These are phyloP conservation scores for Bradysia coprophila DNA, from an alignment of 1,140 invertebrate genomes.

Conservation along the genomic window DNA sequence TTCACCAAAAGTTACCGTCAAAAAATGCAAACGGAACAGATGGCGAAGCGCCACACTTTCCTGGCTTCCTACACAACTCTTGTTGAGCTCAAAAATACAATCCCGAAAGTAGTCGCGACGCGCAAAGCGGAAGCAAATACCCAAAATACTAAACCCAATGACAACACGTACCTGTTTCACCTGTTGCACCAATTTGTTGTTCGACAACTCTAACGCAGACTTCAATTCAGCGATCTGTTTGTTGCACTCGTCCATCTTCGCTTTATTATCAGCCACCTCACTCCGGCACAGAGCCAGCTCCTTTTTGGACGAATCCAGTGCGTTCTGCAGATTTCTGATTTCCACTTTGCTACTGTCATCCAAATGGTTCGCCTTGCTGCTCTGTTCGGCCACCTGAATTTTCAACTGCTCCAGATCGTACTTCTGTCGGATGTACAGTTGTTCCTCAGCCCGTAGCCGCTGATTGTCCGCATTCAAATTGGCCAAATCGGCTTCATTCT, in stretches of 20 bases:
- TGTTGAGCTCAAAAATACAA: no score
- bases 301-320: conserved; percentile 11
- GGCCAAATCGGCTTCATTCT: conserved; percentile 6
- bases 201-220: not conserved
- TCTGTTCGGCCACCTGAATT: conserved; percentile 16
- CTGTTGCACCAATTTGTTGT: not conserved
- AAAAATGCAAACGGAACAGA: not conserved
- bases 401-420: conserved; percentile 10
- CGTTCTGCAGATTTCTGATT: conserved; percentile 14
- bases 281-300: conserved; percentile 10
- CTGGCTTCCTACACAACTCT: no score
- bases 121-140: no score
- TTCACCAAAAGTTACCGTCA: no score
- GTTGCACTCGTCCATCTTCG: not conserved
- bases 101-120: no score
- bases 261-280: conserved; percentile 3
- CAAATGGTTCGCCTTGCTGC: not conserved
- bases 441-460: not conserved
- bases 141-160: no score
- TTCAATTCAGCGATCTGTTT: conserved; percentile 1
- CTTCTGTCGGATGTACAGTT: not conserved
- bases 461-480: conserved; percentile 10
- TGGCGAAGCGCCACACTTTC: not conserved
- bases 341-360: conserved; percentile 15
- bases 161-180: not conserved